These are phyloP conservation scores for Nephrocerus scutellatus DNA, from an alignment of 2,888 invertebrate species.

Conservation along the genomic window DNA sequence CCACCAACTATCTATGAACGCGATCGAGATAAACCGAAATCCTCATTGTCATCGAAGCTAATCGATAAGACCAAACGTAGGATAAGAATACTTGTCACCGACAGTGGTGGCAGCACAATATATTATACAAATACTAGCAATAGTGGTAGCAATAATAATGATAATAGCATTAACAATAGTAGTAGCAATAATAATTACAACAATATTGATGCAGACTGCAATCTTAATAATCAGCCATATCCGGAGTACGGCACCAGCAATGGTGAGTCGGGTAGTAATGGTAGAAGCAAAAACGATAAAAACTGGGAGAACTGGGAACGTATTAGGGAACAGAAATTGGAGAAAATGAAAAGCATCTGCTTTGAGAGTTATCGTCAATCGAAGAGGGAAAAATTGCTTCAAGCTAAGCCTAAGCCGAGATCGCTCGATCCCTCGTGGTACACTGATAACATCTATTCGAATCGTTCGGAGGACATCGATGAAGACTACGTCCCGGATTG, in stretches of 20 bases:
- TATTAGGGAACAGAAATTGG: conserved; percentile 46
- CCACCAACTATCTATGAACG: conserved; percentile 38
- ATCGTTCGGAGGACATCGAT: conserved; percentile 45
- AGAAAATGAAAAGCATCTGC: conserved; percentile 47
- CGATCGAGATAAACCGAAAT: conserved; percentile 39
- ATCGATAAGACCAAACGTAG: conserved; percentile 45
- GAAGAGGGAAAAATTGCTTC: conserved; percentile 40
- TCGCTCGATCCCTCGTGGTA: conserved; percentile 47
- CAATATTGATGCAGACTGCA: conserved; percentile 1
- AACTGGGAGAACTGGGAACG: conserved; percentile 49
- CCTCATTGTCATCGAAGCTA: conserved; percentile 38
- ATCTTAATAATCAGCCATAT: conserved; percentile 17
- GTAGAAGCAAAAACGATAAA: conserved; percentile 42
- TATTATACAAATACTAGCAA: conserved; percentile 20
- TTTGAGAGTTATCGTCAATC: conserved; percentile 47
- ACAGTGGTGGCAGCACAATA: conserved; percentile 32
- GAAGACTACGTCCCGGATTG: conserved; percentile 45
- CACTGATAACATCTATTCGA: conserved; percentile 48
- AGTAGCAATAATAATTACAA: conserved; percentile 12
- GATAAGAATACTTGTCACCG: conserved; percentile 44
- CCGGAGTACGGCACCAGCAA: conserved; percentile 24
- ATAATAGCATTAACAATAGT: conserved; percentile 24
- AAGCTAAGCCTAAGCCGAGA: conserved; percentile 42
- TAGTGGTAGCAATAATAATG: conserved; percentile 31
- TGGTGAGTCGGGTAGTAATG: conserved; percentile 29